Evolutionary conservation across 2,888 invertebrate genomes (phyloP).

Genomic region (Neoaliturus tenellus): DNA sequence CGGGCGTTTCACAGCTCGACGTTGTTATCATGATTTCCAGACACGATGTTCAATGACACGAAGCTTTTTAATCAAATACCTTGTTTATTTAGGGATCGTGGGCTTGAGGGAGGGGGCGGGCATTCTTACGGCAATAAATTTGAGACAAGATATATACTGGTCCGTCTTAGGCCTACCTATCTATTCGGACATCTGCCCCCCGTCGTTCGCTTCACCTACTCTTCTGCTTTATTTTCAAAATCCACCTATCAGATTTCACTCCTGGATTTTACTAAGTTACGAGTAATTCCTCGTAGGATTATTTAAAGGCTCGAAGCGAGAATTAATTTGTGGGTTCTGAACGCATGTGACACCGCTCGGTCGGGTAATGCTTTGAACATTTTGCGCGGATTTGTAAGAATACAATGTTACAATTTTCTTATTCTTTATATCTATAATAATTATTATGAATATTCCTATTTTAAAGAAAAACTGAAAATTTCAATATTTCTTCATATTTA

Average conservation of each 20-base stretch:
- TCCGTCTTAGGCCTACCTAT: slow-evolving; percentile 55
- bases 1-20: background rate
- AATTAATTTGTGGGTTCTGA: slow-evolving; percentile 43
- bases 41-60: background rate
- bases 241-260: slow-evolving; percentile 54
- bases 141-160: slow-evolving; percentile 56
- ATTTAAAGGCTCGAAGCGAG: slow-evolving; percentile 42
- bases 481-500: no score
- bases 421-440: no score
- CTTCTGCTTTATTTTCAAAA: slow-evolving; percentile 54
- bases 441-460: no score
- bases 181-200: slow-evolving; percentile 57
- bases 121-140: slow-evolving; percentile 47
- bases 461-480: no score
- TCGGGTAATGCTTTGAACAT: background rate
- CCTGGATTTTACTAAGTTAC: slow-evolving; percentile 52
- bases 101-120: slow-evolving; percentile 1
- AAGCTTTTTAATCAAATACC: slow-evolving; percentile 32
- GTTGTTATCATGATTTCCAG: background rate
- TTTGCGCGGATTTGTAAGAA: no score
- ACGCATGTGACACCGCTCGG: background rate
- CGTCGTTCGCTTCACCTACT: slow-evolving; percentile 46
- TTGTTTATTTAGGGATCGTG: slow-evolving; percentile 48
- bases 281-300: slow-evolving; percentile 46
- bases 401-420: no score